A percentile compares a stretch with the other conserved stretches of the same genome.
Conservation (phyloP, 2,888 invertebrate genomes). For the Calameuta idolon region DNA sequence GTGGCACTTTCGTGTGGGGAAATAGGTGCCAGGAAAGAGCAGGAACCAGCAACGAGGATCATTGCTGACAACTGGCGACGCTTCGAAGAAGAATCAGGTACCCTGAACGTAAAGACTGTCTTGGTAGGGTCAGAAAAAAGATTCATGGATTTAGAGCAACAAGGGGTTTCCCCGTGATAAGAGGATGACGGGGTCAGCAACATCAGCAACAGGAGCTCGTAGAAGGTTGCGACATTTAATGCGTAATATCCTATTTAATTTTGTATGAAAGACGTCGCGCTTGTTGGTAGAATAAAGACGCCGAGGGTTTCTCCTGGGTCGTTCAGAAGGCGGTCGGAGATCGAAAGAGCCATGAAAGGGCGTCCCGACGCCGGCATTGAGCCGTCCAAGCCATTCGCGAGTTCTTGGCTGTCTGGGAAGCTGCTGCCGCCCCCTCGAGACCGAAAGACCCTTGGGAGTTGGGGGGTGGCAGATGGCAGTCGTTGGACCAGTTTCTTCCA, state of each 20-base stretch:
- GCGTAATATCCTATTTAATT: constrained; percentile 64
- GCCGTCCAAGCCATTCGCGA: constrained; percentile 63
- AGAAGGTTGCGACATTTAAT: constrained; percentile 55
- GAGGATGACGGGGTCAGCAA: not conserved
- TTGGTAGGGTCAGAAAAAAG: not conserved
- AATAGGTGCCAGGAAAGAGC: not conserved
- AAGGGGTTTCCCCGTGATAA: not conserved
- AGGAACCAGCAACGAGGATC: not conserved
- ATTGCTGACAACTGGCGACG: too few relatives aligned
- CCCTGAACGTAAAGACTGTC: not conserved
- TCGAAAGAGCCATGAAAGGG: constrained; percentile 25
- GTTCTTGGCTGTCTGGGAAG: constrained; percentile 20
- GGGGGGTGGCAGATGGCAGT: constrained; percentile 62
- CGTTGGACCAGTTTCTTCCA: constrained; percentile 52
- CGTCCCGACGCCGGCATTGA: constrained; percentile 48
- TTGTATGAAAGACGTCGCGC: constrained; percentile 59
- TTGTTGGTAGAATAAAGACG: constrained; percentile 55
- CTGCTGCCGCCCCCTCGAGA: constrained; percentile 33
- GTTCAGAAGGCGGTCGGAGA: constrained; percentile 21
- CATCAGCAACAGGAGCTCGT: not conserved
- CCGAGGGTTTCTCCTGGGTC: constrained; percentile 21
- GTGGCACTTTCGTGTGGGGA: constrained; percentile 23
- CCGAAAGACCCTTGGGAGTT: constrained; percentile 50
- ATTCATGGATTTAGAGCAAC: not conserved
- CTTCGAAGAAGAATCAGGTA: not conserved